phyloP scores from a whole-genome alignment of 2,113 vertebrate genomes.

The Gallinago media region DNA sequence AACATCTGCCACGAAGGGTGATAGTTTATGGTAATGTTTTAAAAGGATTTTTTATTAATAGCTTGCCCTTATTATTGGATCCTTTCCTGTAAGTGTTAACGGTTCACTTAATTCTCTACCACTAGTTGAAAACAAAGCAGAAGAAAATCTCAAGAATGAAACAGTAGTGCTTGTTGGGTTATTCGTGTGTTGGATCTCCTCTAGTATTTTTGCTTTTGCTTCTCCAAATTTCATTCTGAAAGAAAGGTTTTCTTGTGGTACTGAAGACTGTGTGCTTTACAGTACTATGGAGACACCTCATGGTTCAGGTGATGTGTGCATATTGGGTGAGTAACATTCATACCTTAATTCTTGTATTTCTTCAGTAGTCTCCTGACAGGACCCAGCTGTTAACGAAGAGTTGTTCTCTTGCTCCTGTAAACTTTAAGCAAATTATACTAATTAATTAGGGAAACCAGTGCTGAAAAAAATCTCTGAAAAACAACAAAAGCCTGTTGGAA shows the following conservation, averaged over 20 bases:
- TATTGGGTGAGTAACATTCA: not conserved
- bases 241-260: not conserved
- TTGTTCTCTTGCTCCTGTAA: not conserved
- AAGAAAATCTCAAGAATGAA: not conserved
- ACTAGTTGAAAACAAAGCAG: not conserved
- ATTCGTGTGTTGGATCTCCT: not conserved
- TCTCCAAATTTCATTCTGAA: not conserved
- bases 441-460: not conserved
- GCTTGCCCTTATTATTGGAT: not conserved
- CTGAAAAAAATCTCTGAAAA: not conserved
- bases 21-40: not conserved
- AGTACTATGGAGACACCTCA: not conserved
- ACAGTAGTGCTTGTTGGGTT: not conserved
- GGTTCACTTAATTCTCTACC: not conserved
- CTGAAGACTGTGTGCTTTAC: not conserved
- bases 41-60: not conserved
- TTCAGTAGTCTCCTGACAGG: not conserved
- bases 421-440: not conserved
- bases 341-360: not conserved
- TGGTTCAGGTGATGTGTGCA: not conserved
- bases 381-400: not conserved
- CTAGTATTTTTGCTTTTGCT: not conserved
- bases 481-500: constrained; percentile 19
- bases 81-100: not conserved
- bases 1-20: not conserved